Evolutionary conservation across 2,797 vertebrate genomes (phyloP), one percentile per base, ranked within the genome.

Genomic region (Pelochelys cantorii): DNA sequence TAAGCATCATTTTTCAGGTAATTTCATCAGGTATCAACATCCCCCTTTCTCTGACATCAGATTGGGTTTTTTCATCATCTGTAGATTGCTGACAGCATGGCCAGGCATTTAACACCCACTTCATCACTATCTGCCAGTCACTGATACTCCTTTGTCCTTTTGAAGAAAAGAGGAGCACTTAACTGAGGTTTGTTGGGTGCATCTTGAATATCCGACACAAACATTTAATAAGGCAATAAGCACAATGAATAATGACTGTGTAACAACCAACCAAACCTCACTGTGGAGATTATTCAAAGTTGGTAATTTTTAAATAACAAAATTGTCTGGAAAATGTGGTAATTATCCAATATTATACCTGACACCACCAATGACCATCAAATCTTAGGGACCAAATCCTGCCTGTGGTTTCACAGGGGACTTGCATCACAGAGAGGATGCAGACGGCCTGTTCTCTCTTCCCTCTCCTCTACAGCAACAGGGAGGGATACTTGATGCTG

Each of bases 221-320:
- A 91, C 84, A 82, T 62, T 79, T 90, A 88, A 79, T 52, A 81
- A 25, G 22, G 48, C 53, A 93, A 79, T 11, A 92, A 89, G 11
- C 20, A 60, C 48, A 68, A 14, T 56, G 88, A 94, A 59, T 90
- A 90, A 79, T 68, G 55, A 83, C 60, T 52, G 83, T 79, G n/a
- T 14, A 90, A 87, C 18, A 87, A 65, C 62, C n/a, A 37, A 79
- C n/a, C 94, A 80, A 22, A 3, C 52, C 56, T 34, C 77, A 84
- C n/a, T 52, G n/a, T 92, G 80, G 11, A 80, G 2, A 88, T 81
- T 85, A 89, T 56, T 88, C 89, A 29, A 91, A 92, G 89, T 48
- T 71, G 60, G 48, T 68, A 23, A 0, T 83, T 93, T 95, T 94
- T 85, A 93, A 82, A 65, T 83, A 88, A 83, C 56, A 92, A 65